Evolutionary conservation across 2,888 invertebrate genomes (phyloP).

Genomic region (Dryocosmus kuriphilus): DNA sequence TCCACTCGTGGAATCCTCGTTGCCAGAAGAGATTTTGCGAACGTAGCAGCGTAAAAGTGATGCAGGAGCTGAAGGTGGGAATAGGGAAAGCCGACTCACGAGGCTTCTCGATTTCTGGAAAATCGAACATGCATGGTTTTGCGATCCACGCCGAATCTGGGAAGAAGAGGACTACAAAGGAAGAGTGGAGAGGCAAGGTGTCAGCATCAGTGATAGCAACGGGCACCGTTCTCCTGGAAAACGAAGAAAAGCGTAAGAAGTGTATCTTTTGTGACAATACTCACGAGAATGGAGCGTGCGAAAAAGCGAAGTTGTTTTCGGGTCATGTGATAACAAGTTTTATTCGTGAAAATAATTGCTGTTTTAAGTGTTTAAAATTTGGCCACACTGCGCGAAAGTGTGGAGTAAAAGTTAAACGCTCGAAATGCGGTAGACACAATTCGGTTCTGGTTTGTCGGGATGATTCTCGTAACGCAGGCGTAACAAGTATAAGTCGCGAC

Average conservation of each 20-base stretch:
- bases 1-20: too few species aligned
- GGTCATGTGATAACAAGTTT: slow-evolving; percentile 48
- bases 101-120: slow-evolving; percentile 55
- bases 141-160: not conserved
- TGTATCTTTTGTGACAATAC: not conserved
- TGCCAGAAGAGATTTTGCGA: too few species aligned
- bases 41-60: slow-evolving; percentile 56
- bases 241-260: slow-evolving; percentile 33
- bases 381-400: slow-evolving; percentile 57
- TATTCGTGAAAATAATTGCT: slow-evolving; percentile 54
- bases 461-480: too few species aligned
- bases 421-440: too few species aligned
- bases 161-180: slow-evolving; percentile 24
- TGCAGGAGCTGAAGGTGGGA: slow-evolving; percentile 12
- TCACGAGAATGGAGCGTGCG: too few species aligned
- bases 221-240: slow-evolving; percentile 50
- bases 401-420: slow-evolving; percentile 54
- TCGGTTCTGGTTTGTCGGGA: too few species aligned
- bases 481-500: too few species aligned
- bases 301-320: not conserved
- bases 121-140: slow-evolving; percentile 48
- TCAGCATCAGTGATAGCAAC: slow-evolving; percentile 45
- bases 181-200: not conserved
- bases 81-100: too few species aligned
- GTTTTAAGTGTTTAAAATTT: slow-evolving; percentile 60